These are phyloP conservation scores for Pollenia amentaria DNA, from an alignment of 2,888 invertebrate genomes.

Conservation along the genomic window DNA sequence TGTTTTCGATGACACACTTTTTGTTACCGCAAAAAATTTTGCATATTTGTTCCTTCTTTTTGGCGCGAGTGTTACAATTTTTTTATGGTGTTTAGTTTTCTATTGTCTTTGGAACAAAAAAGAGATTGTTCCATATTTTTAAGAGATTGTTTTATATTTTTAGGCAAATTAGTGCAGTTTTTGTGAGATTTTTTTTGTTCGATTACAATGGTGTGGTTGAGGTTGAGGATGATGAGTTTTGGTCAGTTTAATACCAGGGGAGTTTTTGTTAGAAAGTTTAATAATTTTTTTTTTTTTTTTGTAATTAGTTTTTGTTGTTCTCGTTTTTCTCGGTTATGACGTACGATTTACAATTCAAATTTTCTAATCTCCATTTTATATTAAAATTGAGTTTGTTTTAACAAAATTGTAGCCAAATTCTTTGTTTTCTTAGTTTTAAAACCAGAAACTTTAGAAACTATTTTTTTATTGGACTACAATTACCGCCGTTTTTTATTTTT, in stretches of 20 bases:
- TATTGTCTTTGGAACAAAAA: conserved; percentile 40
- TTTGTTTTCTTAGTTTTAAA: too few species aligned
- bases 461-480: too few species aligned
- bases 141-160: conserved; percentile 42
- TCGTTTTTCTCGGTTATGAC: not conserved
- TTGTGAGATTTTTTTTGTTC: conserved; percentile 38
- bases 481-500: too few species aligned
- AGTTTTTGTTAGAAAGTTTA: conserved; percentile 26
- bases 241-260: conserved; percentile 24
- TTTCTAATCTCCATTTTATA: too few species aligned
- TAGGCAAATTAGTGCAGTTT: conserved; percentile 44
- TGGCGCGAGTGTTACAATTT: conserved; percentile 58
- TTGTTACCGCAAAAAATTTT: conserved; percentile 61
- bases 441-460: too few species aligned
- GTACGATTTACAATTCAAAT: not conserved
- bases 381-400: too few species aligned
- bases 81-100: conserved; percentile 43
- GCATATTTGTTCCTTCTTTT: conserved; percentile 17
- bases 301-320: not conserved
- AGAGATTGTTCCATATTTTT: not conserved
- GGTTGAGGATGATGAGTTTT: not conserved
- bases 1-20: conserved; percentile 46
- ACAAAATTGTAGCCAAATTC: too few species aligned
- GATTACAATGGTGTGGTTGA: not conserved
- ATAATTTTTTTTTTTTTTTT: not conserved